Conservation (phyloP, 2,113 vertebrate species). For the Melanocharis versteri region DNA sequence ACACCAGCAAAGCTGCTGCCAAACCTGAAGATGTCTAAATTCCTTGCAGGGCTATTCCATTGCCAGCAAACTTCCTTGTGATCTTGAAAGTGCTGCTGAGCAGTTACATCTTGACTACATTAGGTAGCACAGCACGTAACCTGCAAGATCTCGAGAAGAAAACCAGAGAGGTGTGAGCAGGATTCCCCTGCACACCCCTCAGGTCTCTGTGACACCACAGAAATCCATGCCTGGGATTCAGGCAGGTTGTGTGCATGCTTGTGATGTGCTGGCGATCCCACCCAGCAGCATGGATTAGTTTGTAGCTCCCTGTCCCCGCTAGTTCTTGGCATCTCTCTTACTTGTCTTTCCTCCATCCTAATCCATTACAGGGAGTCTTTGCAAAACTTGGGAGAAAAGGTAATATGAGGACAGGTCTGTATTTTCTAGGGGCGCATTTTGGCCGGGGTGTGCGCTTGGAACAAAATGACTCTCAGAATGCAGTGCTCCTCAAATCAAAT, state of each 20-base stretch:
- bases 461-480: not conserved
- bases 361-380: not conserved
- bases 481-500: not conserved
- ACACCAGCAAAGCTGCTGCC: not conserved
- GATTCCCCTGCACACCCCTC: not conserved
- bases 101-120: not conserved
- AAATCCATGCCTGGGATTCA: not conserved
- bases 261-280: not conserved
- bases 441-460: not conserved
- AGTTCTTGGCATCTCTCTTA: not conserved
- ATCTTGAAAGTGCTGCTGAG: not conserved
- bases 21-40: not conserved
- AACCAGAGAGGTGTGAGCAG: not conserved
- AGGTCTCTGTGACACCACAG: not conserved
- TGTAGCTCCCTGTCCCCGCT: accelerated
- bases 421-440: not conserved
- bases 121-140: not conserved
- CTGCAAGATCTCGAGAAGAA: not conserved
- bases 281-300: accelerated
- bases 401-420: not conserved
- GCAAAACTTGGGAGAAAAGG: not conserved
- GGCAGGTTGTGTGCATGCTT: not conserved
- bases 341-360: not conserved
- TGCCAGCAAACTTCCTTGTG: not conserved
- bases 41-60: not conserved